Conservation (phyloP, 1,140 invertebrate genomes). For the Lethocerus indicus region DNA sequence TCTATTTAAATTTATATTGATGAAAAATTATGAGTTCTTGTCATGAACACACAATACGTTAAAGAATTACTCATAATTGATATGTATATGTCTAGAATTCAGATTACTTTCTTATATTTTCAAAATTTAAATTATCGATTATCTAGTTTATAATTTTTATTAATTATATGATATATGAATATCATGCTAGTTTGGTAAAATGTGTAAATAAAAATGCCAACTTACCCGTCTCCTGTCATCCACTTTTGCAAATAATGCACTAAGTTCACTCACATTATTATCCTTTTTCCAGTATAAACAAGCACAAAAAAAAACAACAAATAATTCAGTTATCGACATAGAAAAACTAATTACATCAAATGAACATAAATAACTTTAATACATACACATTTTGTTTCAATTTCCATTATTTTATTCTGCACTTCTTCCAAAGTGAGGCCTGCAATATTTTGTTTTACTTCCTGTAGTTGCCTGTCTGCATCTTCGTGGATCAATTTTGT, state of each 20-base stretch:
- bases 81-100: too few species aligned
- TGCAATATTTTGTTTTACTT: slow-evolving; percentile 28
- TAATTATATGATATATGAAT: too few species aligned
- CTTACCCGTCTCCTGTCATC: slow-evolving; percentile 80
- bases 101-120: too few species aligned
- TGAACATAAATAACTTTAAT: neutral
- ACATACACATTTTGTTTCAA: slow-evolving; percentile 59
- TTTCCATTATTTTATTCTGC: slow-evolving; percentile 37
- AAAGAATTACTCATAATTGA: neutral
- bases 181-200: too few species aligned
- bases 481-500: slow-evolving; percentile 75
- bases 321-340: neutral
- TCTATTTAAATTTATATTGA: too few species aligned
- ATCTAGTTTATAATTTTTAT: too few species aligned
- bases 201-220: slow-evolving; percentile 17
- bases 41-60: neutral
- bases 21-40: neutral
- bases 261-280: slow-evolving; percentile 57
- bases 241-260: slow-evolving; percentile 83
- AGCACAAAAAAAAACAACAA: neutral
- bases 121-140: too few species aligned
- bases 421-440: slow-evolving; percentile 33
- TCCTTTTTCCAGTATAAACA: slow-evolving; percentile 27
- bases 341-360: neutral
- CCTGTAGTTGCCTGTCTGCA: slow-evolving; percentile 50